phyloP scores from a whole-genome alignment of 2,113 vertebrate species.

The Lethenteron reissneri region DNA sequence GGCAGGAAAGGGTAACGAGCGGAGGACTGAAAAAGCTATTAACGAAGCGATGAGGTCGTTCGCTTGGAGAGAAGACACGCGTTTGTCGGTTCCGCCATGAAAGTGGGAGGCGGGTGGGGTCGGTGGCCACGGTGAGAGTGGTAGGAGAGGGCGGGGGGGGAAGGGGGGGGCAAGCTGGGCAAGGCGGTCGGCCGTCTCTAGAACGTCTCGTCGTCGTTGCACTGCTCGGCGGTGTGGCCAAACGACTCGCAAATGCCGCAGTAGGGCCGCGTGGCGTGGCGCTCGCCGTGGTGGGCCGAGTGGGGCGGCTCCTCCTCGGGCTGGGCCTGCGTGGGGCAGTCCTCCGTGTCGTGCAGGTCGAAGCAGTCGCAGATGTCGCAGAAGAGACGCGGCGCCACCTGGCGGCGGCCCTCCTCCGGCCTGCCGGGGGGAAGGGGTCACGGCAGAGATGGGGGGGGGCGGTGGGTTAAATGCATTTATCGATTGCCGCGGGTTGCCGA shows the following conservation, averaged over 20 bases:
- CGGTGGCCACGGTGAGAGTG: too few species aligned
- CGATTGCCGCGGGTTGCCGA: too few species aligned
- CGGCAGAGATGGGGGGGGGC: neutral
- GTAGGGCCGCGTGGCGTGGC: constrained; percentile 62
- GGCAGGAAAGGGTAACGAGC: too few species aligned
- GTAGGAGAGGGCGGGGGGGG: too few species aligned
- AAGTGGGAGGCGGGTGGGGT: too few species aligned
- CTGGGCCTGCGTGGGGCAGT: constrained; percentile 78
- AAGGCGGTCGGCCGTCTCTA: constrained; percentile 14
- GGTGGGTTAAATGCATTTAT: neutral
- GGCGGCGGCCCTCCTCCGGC: constrained; percentile 12
- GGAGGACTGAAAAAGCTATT: too few species aligned
- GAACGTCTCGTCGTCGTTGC: constrained; percentile 90
- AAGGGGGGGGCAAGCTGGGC: too few species aligned
- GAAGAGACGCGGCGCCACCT: constrained; percentile 56
- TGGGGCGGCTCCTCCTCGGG: constrained; percentile 47
- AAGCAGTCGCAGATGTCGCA: constrained; percentile 97
- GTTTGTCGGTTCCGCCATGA: too few species aligned
- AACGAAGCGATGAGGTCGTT: too few species aligned
- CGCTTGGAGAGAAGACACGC: too few species aligned
- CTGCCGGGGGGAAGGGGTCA: constrained; percentile 1
- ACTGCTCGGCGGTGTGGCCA: constrained; percentile 66
- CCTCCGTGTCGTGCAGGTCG: constrained; percentile 82
- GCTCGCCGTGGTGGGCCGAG: constrained; percentile 59
- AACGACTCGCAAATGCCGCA: constrained; percentile 86